Conservation (phyloP, 2,113 vertebrate genomes). For the Sphaerodactylus townsendi region DNA sequence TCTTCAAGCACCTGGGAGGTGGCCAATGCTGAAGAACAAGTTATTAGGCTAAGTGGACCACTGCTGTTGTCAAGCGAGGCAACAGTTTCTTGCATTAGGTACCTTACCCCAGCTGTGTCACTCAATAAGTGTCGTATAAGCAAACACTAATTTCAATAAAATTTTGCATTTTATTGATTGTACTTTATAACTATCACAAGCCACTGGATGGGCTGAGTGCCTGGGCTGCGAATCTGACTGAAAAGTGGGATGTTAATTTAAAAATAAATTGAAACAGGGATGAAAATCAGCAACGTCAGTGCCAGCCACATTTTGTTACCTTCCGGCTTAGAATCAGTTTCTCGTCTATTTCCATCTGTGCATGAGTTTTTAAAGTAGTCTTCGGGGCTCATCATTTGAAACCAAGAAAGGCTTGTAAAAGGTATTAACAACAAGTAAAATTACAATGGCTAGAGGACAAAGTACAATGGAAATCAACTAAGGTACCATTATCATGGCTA, state of each 20-base stretch:
- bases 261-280: neutral
- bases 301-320: neutral
- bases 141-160: no score
- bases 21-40: neutral
- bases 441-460: neutral
- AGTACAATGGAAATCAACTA: constrained; percentile 11
- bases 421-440: neutral
- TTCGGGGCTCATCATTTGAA: neutral
- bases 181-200: no score
- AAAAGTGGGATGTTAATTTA: neutral
- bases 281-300: neutral
- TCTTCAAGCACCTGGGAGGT: neutral
- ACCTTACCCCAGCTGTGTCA: neutral
- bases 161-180: no score
- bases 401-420: neutral
- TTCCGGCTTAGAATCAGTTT: neutral
- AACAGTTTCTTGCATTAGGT: neutral
- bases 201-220: no score
- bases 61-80: neutral
- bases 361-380: neutral
- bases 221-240: no score
- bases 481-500: constrained; percentile 4
- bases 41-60: neutral
- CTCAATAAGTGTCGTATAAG: neutral
- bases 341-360: neutral